Percentiles rank a stretch among this genome's conserved stretches.
These are phyloP conservation scores for Aplodontia rufa DNA, from an alignment of 2,113 vertebrate species.

Conservation along the genomic window DNA sequence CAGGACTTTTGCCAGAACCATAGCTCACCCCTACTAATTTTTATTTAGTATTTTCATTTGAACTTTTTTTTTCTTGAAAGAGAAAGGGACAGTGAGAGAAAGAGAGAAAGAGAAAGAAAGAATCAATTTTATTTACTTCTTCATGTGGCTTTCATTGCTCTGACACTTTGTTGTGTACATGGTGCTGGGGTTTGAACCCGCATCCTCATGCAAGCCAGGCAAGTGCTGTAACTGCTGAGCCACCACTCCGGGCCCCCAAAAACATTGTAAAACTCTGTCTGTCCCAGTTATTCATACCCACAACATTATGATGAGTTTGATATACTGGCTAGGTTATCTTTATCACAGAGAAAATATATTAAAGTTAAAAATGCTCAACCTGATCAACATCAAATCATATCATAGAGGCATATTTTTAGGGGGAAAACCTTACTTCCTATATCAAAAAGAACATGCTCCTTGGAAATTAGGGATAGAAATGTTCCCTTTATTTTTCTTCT, in stretches of 20 bases:
- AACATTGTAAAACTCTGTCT: background rate
- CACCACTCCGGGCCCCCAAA: too few species aligned
- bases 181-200: too few species aligned
- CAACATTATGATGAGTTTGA: background rate
- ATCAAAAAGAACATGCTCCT: background rate
- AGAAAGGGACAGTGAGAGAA: too few species aligned
- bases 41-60: conserved; percentile 34
- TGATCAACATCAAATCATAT: background rate
- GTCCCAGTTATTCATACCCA: background rate
- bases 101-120: too few species aligned
- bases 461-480: background rate
- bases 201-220: too few species aligned
- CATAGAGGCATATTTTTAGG: background rate
- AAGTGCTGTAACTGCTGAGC: too few species aligned
- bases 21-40: background rate
- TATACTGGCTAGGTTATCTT: background rate
- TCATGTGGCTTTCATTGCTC: too few species aligned
- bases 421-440: background rate
- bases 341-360: background rate
- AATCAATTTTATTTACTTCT: too few species aligned
- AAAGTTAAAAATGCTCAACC: background rate
- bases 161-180: too few species aligned
- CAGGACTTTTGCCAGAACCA: background rate
- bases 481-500: conserved; percentile 29
- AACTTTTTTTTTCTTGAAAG: too few species aligned